These are phyloP conservation scores for Oopsacas minuta DNA, from an alignment of 37 sponge, comb jelly and placozoan species.

Conservation along the genomic window DNA sequence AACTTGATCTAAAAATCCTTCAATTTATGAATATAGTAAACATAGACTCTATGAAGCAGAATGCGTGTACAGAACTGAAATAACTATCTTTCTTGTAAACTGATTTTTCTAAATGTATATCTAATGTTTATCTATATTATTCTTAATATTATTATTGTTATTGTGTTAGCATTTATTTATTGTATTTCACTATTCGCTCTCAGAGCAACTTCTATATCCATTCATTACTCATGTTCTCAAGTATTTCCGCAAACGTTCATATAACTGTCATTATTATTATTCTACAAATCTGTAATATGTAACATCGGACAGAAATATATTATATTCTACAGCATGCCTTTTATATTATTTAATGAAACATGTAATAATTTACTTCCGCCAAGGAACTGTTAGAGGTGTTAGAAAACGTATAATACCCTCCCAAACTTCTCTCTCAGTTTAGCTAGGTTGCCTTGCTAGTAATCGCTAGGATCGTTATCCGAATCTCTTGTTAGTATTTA, in stretches of 20 bases:
- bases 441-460: too few relatives aligned
- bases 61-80: constrained; percentile 13
- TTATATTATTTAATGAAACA: too few relatives aligned
- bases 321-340: not conserved
- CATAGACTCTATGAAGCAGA: not conserved
- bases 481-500: too few relatives aligned
- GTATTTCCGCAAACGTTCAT: constrained; percentile 3
- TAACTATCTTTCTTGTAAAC: not conserved
- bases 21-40: constrained; percentile 3
- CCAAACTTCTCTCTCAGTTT: too few relatives aligned
- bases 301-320: not conserved
- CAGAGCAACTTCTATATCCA: not conserved
- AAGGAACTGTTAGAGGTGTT: too few relatives aligned
- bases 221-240: not conserved
- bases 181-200: constrained; percentile 3
- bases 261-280: not conserved
- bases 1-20: not conserved
- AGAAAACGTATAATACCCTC: too few relatives aligned
- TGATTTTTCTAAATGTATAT: constrained; percentile 18
- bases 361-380: too few relatives aligned
- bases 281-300: not conserved
- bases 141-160: not conserved
- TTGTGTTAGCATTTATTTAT: too few relatives aligned
- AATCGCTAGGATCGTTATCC: too few relatives aligned
- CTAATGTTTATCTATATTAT: not conserved